These are phyloP conservation scores for Euwallacea similis DNA, from an alignment of 1,140 invertebrate genomes.

Conservation along the genomic window DNA sequence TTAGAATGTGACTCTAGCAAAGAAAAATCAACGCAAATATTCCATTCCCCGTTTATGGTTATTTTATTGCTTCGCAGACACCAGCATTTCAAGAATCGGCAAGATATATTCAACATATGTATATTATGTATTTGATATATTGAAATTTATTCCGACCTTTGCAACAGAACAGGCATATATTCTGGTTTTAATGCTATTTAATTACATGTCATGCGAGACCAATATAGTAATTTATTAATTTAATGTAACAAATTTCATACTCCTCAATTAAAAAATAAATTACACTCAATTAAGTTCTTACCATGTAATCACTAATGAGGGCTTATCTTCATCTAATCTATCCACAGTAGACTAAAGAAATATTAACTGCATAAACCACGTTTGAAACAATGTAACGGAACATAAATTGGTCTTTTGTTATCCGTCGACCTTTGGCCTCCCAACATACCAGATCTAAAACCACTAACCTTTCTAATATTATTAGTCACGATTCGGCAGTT, in stretches of 20 bases:
- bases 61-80: slow-evolving; percentile 5
- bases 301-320: no score
- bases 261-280: no score
- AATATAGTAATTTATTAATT: no score
- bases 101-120: background rate
- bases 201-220: background rate
- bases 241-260: no score
- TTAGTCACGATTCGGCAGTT: slow-evolving; percentile 1
- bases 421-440: slow-evolving; percentile 10
- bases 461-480: slow-evolving; percentile 20
- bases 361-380: background rate
- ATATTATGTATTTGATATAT: slow-evolving; percentile 1
- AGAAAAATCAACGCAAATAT: slow-evolving; percentile 1
- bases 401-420: slow-evolving; percentile 7
- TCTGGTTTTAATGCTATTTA: background rate
- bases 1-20: background rate
- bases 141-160: background rate
- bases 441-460: slow-evolving; percentile 8
- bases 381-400: background rate
- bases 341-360: no score
- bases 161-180: background rate
- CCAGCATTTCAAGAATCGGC: background rate
- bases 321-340: no score
- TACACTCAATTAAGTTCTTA: no score
- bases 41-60: slow-evolving; percentile 1